These are phyloP conservation scores for Nephrotoma appendiculata DNA, from an alignment of 2,888 invertebrate genomes.

Conservation along the genomic window DNA sequence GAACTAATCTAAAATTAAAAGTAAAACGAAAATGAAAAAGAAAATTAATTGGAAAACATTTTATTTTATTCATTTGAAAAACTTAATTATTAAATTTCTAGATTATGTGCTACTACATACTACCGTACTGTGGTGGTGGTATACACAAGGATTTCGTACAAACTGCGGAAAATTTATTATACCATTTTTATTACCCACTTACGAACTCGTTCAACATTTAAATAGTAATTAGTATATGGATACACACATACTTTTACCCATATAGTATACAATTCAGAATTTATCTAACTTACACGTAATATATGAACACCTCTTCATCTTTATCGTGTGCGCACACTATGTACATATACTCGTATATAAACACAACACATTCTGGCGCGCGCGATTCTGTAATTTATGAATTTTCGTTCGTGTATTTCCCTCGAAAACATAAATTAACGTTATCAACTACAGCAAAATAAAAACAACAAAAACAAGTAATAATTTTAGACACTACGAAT, in stretches of 20 bases:
- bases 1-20: background rate
- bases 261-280: background rate
- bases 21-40: background rate
- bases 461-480: background rate
- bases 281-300: background rate
- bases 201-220: background rate
- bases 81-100: background rate
- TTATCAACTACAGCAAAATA: background rate
- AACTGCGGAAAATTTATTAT: background rate
- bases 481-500: background rate
- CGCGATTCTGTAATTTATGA: background rate
- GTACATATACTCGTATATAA: background rate
- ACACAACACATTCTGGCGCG: background rate
- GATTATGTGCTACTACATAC: background rate
- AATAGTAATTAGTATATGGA: background rate
- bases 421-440: background rate
- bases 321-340: background rate
- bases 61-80: background rate
- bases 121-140: background rate
- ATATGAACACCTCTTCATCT: background rate
- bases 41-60: background rate
- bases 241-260: background rate
- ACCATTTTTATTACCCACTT: background rate
- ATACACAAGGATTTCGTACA: background rate
- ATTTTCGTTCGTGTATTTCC: background rate